A percentile compares a stretch with the other conserved stretches of the same genome.
phyloP scores from a whole-genome alignment of 2,113 vertebrate species.

The Lepisosteus oculatus region DNA sequence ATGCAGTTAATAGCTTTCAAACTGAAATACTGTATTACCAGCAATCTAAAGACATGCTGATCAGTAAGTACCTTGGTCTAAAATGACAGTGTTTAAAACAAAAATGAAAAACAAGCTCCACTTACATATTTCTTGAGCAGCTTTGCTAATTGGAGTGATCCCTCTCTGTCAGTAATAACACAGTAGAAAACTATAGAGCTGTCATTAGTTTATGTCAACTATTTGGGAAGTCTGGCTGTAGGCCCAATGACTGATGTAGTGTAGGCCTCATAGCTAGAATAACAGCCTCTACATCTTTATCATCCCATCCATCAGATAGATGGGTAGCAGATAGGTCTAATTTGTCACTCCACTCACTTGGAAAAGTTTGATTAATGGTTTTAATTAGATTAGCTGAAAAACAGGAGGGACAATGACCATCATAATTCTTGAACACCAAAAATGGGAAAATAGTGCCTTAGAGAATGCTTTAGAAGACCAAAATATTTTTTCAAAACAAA shows the following conservation, averaged over 20 bases:
- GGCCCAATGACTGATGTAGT: conserved; percentile 48
- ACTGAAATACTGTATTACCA: conserved; percentile 1
- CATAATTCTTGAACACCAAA: conserved; percentile 38
- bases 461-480: conserved; percentile 31
- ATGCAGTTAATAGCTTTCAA: background rate
- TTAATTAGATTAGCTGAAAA: conserved; percentile 48
- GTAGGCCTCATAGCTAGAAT: conserved; percentile 54
- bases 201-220: conserved; percentile 48
- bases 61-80: conserved; percentile 1
- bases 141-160: conserved; percentile 22
- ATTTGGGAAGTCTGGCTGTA: conserved; percentile 32
- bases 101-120: background rate
- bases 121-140: background rate
- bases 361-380: conserved; percentile 58
- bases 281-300: conserved; percentile 55
- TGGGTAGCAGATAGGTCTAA: conserved; percentile 40
- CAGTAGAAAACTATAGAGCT: conserved; percentile 31
- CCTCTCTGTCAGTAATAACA: conserved; percentile 34
- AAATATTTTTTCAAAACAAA: conserved; percentile 32
- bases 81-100: background rate
- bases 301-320: conserved; percentile 51
- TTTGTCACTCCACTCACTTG: conserved; percentile 51
- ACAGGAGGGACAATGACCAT: conserved; percentile 28
- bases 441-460: conserved; percentile 44
- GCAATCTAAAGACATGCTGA: conserved; percentile 9